Evolutionary conservation across 2,113 vertebrate genomes (phyloP), one percentile per base, ranked within the genome.

Genomic region (Urocolius indicus): DNA sequence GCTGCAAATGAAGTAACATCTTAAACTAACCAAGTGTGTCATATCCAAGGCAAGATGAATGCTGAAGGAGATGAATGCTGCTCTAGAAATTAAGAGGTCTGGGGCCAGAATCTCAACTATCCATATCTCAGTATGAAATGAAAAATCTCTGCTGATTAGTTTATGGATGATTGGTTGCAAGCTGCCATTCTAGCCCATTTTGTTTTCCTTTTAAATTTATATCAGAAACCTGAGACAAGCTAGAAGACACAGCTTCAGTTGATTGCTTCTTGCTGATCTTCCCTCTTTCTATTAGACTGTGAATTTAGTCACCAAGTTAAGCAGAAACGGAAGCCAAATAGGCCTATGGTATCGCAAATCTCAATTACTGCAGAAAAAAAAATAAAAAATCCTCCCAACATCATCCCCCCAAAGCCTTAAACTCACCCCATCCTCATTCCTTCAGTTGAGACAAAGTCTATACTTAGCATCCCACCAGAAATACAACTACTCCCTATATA

Each of bases 401-500:
- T 4, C 2, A 2, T 12, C 24, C 12, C 3, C 3, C 3, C 16
- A 57, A 57, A 3, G 6, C 6, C 26, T 27, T 41, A 32, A 89
- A n/a, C 6, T 65, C 65, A 61, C 17, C 24, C 8, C 23, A 48
- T 23, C 2, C 22, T 19, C 29, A 41, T 62, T 54, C 19, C 7
- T 78, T 57, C 13, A 34, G 41, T 19, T 69, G 30, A 69, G 13
- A 43, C 13, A 52, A 32, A 69, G 13, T 66, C 11, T 26, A 1
- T 13, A 21, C 16, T 26, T 34, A 61, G 41, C 55, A 61, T 83
- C 45, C 15, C 45, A 24, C 11, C 67, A 59, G 45, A 78, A 82
- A 67, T 29, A 54, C 10, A 67, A 7, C 5, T 16, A 14, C 7
- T n/a, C 10, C 30, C 13, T 69, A 3, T 0, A 41, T 16, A 62